Conservation (phyloP, 1,140 invertebrate genomes). For the Hermetia illucens region DNA sequence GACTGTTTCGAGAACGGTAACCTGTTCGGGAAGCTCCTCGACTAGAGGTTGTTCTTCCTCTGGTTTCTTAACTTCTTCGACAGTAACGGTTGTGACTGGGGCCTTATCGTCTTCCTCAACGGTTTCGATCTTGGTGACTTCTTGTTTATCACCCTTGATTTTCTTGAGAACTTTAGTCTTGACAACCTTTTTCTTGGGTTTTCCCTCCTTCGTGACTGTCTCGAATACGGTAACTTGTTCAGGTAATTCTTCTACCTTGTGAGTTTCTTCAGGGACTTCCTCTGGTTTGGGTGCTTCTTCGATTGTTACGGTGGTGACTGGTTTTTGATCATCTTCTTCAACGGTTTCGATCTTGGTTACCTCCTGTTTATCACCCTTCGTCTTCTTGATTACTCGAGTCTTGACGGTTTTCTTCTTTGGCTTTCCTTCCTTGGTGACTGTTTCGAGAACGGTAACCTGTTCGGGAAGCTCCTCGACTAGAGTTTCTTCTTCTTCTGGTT, state of each 20-base stretch:
- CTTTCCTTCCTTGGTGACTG: constrained; percentile 11
- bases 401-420: constrained; percentile 17
- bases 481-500: constrained; percentile 5
- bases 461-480: constrained; percentile 5
- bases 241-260: constrained; percentile 17
- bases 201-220: constrained; percentile 12
- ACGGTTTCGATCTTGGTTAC: constrained; percentile 15
- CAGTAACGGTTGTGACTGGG: constrained; percentile 13
- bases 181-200: constrained; percentile 10
- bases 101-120: constrained; percentile 19
- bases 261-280: constrained; percentile 13
- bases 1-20: constrained; percentile 20
- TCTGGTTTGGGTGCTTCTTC: constrained; percentile 9
- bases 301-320: constrained; percentile 12
- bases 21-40: constrained; percentile 29
- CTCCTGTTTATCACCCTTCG: constrained; percentile 14
- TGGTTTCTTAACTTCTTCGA: constrained; percentile 6
- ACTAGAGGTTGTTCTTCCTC: constrained; percentile 14
- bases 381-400: constrained; percentile 15
- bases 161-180: constrained; percentile 15
- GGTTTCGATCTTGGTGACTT: constrained; percentile 16
- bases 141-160: constrained; percentile 13
- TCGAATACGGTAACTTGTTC: constrained; percentile 16
- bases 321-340: constrained; percentile 18
- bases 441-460: constrained; percentile 5